These are phyloP conservation scores for Datnioides undecimradiatus DNA, from an alignment of 2,113 vertebrate species.

Conservation along the genomic window DNA sequence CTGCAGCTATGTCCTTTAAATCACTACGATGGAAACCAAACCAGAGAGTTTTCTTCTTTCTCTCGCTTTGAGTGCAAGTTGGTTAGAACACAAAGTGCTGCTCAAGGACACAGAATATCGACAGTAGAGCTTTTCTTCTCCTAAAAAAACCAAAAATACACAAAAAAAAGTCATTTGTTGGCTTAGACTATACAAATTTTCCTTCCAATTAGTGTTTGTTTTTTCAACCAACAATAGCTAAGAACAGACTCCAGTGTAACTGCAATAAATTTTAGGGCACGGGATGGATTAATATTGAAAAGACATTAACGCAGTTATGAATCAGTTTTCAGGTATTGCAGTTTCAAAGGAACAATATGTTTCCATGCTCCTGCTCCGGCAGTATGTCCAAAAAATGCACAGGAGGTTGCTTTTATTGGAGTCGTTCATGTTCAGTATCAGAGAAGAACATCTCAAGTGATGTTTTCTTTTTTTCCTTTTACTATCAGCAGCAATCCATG, in stretches of 20 bases:
- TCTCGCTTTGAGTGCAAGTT: not conserved
- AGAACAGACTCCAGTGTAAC: not conserved
- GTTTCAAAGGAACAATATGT: not conserved
- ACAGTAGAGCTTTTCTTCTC: not conserved
- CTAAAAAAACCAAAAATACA: too few species aligned
- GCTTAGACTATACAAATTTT: not conserved
- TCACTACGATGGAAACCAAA: not conserved
- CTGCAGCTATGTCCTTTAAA: not conserved
- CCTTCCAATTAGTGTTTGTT: not conserved
- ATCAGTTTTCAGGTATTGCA: not conserved
- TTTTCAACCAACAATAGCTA: not conserved
- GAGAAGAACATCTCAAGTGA: not conserved
- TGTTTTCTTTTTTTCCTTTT: not conserved
- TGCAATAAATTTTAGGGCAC: not conserved
- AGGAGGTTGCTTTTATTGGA: not conserved
- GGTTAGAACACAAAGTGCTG: not conserved
- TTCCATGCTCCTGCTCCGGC: not conserved
- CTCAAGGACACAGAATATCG: not conserved
- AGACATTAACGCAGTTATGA: not conserved
- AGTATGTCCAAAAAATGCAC: not conserved
- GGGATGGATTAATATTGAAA: not conserved
- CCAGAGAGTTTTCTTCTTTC: not conserved
- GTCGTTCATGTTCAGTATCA: not conserved
- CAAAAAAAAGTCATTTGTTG: not conserved
- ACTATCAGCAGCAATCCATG: slow-evolving; percentile 2